phyloP scores from a whole-genome alignment of 92 coral and sea anemone genomes.

The Diadumene lineata region DNA sequence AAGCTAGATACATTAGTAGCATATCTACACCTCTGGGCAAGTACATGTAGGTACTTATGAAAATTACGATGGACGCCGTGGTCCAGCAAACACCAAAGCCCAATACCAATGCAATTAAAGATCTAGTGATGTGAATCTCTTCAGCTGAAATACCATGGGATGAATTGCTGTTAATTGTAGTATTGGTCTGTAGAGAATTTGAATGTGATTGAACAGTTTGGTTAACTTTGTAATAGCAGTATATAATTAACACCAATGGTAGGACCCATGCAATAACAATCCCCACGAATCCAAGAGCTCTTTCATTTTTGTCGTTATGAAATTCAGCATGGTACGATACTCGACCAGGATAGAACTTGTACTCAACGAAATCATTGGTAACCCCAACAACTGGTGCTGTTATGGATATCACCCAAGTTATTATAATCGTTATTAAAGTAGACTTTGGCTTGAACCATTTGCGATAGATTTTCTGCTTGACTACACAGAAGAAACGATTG shows the following conservation, averaged over 20 bases:
- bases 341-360: conserved; percentile 16
- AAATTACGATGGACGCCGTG: neutral
- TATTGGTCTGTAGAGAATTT: neutral
- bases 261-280: neutral
- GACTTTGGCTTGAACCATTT: conserved; percentile 30
- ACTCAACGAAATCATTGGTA: conserved; percentile 7
- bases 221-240: conserved; percentile 29
- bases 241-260: conserved; percentile 1
- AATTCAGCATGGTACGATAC: conserved; percentile 1
- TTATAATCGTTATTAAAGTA: neutral
- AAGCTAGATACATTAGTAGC: conserved; percentile 9
- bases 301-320: neutral
- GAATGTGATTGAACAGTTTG: conserved; percentile 15
- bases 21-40: conserved; percentile 19
- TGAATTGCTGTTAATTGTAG: neutral
- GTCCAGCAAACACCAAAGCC: conserved; percentile 26
- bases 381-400: neutral
- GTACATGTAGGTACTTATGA: neutral
- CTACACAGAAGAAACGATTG: conserved; percentile 38
- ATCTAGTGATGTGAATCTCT: conserved; percentile 23
- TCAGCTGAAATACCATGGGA: neutral
- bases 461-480: conserved; percentile 22
- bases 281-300: neutral
- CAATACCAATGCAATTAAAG: conserved; percentile 26
- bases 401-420: conserved; percentile 13